Base-by-base conservation (phyloP, 1,140 invertebrate genomes). In the Ephestia elutella region DNA sequence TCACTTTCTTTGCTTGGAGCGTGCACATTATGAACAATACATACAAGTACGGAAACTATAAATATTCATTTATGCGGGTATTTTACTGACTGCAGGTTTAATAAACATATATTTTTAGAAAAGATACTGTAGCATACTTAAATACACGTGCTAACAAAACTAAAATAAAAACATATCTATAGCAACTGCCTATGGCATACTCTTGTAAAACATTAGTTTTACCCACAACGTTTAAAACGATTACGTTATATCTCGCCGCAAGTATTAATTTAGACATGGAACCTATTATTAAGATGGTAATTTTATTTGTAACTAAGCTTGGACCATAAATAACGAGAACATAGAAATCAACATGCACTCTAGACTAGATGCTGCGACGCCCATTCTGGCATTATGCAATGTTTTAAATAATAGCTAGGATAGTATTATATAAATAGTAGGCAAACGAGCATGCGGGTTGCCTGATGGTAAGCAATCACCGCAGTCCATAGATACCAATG, bases 241-340 rank as follows among this genome's bases (percentile, higher is more conserved):
- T 50, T 20, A 20, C 5, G 20, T 53, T 20, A n/a, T 21, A 21
- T 21, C 5, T 20, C 11, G 50, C 11, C 13, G n/a, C 50, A 25
- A 53, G 50, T 53, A 53, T 53, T 21, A 53, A 53, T 53, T 53
- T 25, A 53, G 50, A 44, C n/a, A 44, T 44, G 38, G 15, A 44
- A 15, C 38, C 38, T 15, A 15, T 15, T 44, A 44, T 44, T 44
- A 44, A 32, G 13, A 15, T 15, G 38, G 38, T 44, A n/a, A 44
- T 44, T 44, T 44, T 10, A 44, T 44, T 35, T 44, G n/a, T 3
- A 4, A 15, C 13, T 13, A 44, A 44, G 38, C 5, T 38, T 44
- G n/a, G n/a, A 15, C 38, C 2, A 44, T 4, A 44, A 44, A 44
- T 15, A 3, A 15, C 0, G 38, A 44, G 10, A 5, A 15, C 13